These are phyloP conservation scores for Hylyphantes graminicola DNA, from an alignment of 1,140 invertebrate genomes.

Conservation along the genomic window DNA sequence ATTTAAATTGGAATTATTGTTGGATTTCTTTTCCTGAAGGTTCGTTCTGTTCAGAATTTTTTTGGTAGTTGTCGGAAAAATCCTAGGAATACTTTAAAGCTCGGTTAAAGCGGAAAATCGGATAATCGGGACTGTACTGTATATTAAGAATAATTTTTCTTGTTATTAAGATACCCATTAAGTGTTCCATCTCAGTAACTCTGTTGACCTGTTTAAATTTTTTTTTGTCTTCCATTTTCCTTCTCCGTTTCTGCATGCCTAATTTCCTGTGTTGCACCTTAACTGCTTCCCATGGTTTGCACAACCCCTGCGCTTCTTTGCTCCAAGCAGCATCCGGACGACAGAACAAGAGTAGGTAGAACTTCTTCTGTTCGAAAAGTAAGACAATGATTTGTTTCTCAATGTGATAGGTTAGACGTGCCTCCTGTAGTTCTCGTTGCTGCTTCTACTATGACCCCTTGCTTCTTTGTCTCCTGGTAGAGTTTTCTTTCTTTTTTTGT, in stretches of 20 bases:
- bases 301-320: too few species aligned
- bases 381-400: constrained; percentile 48
- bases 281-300: constrained; percentile 37
- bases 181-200: too few species aligned
- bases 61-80: too few species aligned
- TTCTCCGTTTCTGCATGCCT: constrained; percentile 43
- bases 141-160: too few species aligned
- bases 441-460: background rate
- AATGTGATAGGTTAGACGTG: constrained; percentile 2
- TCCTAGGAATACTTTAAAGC: too few species aligned
- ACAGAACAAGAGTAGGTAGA: constrained; percentile 59
- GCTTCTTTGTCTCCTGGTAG: background rate
- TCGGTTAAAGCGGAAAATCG: too few species aligned
- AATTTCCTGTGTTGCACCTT: constrained; percentile 51
- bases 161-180: too few species aligned
- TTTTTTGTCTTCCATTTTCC: constrained; percentile 44
- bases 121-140: too few species aligned
- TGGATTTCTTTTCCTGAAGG: too few species aligned
- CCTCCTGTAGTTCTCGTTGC: background rate
- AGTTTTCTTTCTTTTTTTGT: too few species aligned
- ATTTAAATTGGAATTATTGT: too few species aligned
- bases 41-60: too few species aligned
- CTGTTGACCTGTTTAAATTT: constrained; percentile 41
- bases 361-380: constrained; percentile 59
- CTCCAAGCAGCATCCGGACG: constrained; percentile 36